A percentile compares a stretch with the other conserved stretches of the same genome.
Evolutionary conservation across 2,797 vertebrate genomes (phyloP).

Genomic region (Protosalanx chinensis): DNA sequence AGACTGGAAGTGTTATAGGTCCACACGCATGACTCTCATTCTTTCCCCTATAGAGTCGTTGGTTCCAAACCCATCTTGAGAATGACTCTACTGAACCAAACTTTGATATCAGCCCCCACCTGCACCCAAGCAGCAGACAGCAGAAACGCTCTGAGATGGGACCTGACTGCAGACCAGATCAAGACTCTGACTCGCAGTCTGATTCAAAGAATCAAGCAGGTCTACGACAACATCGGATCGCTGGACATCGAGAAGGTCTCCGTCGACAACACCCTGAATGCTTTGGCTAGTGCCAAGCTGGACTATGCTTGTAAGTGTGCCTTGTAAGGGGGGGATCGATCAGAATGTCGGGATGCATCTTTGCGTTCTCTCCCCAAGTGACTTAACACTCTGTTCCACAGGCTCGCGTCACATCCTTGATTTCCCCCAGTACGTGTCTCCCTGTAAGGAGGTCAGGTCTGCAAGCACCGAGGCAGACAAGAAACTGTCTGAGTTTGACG

Average conservation of each 20-base stretch:
- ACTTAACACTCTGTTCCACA: slow-evolving; percentile 41
- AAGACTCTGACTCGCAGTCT: slow-evolving; percentile 74
- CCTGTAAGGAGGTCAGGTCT: slow-evolving; percentile 78
- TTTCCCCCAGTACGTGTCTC: slow-evolving; percentile 89
- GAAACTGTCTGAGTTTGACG: slow-evolving; percentile 88
- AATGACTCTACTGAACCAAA: slow-evolving; percentile 79
- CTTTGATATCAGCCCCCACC: slow-evolving; percentile 50
- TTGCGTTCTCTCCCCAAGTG: not conserved
- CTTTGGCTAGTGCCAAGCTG: slow-evolving; percentile 81
- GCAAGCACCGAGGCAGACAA: slow-evolving; percentile 96
- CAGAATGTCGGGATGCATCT: not conserved
- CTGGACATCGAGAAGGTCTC: slow-evolving; percentile 75
- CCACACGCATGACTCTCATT: not conserved
- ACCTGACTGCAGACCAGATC: slow-evolving; percentile 86
- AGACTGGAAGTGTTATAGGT: not conserved
- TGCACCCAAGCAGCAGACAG: slow-evolving; percentile 57
- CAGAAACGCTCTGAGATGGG: slow-evolving; percentile 80
- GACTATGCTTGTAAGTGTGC: slow-evolving; percentile 84
- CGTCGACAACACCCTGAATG: slow-evolving; percentile 82
- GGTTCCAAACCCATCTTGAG: slow-evolving; percentile 58
- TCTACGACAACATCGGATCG: slow-evolving; percentile 79
- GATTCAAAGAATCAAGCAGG: slow-evolving; percentile 78
- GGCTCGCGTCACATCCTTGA: slow-evolving; percentile 86
- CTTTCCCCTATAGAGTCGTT: slow-evolving; percentile 54
- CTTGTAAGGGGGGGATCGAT: not conserved